Evolutionary conservation across 1,140 invertebrate species (phyloP).

Genomic region (Drosophila santomea): DNA sequence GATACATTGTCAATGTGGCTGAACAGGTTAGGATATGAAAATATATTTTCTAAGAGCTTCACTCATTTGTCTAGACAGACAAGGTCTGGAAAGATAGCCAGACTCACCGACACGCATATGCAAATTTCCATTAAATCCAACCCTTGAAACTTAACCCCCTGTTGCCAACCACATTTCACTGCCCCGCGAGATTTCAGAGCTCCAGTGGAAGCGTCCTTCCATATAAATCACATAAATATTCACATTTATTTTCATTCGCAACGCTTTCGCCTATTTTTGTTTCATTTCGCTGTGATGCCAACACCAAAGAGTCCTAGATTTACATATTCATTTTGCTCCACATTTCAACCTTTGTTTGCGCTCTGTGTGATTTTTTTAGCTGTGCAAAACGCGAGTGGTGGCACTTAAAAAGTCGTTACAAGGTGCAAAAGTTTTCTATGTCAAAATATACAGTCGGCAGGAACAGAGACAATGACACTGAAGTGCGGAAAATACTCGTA

Average conservation of each 20-base stretch:
- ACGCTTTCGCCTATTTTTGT: conserved; percentile 61
- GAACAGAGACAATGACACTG: conserved; percentile 47
- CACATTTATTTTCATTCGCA: conserved; percentile 71
- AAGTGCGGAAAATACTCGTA: conserved; percentile 18
- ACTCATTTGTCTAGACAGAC: conserved; percentile 38
- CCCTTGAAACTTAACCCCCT: not conserved
- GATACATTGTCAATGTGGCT: not conserved
- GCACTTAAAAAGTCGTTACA: conserved; percentile 74
- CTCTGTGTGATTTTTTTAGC: not conserved
- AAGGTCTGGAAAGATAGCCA: conserved; percentile 9
- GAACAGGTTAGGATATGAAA: not conserved
- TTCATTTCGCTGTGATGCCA: conserved; percentile 47
- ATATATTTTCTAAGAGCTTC: not conserved
- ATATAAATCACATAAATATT: conserved; percentile 72
- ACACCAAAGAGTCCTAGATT: conserved; percentile 32
- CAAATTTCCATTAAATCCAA: conserved; percentile 1
- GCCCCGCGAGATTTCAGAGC: conserved; percentile 5
- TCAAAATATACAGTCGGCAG: conserved; percentile 40
- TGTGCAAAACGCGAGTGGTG: conserved; percentile 22
- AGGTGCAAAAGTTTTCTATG: conserved; percentile 69
- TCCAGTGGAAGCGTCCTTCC: conserved; percentile 44
- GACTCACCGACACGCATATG: conserved; percentile 22
- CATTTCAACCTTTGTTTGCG: conserved; percentile 30
- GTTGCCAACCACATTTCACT: not conserved
- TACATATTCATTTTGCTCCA: conserved; percentile 69